Evolutionary conservation across 2,797 vertebrate species (phyloP).

Genomic region (Bradypus variegatus): DNA sequence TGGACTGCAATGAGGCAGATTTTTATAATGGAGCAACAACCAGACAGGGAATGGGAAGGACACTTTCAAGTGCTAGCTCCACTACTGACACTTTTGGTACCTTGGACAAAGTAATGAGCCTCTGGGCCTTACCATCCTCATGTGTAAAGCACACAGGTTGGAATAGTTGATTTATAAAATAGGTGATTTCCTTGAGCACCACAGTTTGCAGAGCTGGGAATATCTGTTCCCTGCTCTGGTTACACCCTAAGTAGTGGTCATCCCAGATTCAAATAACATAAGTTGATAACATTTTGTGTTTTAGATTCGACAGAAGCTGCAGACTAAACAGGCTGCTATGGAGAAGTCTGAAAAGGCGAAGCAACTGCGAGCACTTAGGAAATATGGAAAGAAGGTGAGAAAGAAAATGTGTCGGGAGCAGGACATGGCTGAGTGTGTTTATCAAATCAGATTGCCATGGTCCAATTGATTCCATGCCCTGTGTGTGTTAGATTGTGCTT

Average conservation of each 20-base stretch:
- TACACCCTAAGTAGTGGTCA: no score
- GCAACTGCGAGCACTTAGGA: conserved; percentile 91
- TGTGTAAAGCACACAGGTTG: background rate
- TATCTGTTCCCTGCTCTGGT: background rate
- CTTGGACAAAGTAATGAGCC: background rate
- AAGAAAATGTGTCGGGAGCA: background rate
- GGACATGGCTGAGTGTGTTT: background rate
- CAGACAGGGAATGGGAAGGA: background rate
- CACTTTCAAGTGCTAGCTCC: background rate
- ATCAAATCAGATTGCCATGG: background rate
- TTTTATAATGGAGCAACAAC: background rate
- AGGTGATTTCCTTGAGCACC: background rate
- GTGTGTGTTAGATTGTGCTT: background rate
- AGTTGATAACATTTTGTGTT: conserved; percentile 25
- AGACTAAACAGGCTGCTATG: conserved; percentile 86
- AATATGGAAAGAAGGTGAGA: conserved; percentile 95
- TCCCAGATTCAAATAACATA: background rate
- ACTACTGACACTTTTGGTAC: background rate
- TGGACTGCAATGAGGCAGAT: background rate
- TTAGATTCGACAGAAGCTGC: conserved; percentile 92
- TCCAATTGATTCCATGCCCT: background rate
- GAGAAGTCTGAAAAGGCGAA: conserved; percentile 96
- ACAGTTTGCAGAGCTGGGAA: background rate
- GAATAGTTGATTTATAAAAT: background rate
- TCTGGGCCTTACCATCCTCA: background rate